These are phyloP conservation scores for Pachyrhynchus sulphureomaculatus DNA, from an alignment of 1,140 invertebrate genomes.

Conservation along the genomic window DNA sequence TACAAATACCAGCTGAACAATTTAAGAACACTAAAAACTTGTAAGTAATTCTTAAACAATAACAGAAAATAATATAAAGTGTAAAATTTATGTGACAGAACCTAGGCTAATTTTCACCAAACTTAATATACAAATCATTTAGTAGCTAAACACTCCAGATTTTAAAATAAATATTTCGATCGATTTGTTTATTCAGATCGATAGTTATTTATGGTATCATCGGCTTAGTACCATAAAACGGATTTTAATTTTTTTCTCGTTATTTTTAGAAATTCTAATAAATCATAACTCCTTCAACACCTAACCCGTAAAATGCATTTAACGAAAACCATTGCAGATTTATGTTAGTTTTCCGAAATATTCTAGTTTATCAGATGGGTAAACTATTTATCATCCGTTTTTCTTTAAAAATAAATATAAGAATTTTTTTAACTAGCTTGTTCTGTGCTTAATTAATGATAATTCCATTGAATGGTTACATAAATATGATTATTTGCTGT, in stretches of 20 bases:
- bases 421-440: too few relatives aligned
- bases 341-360: too few relatives aligned
- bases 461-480: too few relatives aligned
- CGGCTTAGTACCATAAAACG: constrained; percentile 22
- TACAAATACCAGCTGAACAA: too few relatives aligned
- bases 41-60: constrained; percentile 17
- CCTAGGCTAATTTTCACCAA: constrained; percentile 27
- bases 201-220: constrained; percentile 29
- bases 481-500: too few relatives aligned
- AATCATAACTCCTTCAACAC: constrained; percentile 21
- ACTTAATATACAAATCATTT: constrained; percentile 34
- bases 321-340: neutral
- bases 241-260: constrained; percentile 21
- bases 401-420: too few relatives aligned
- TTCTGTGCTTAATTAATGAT: too few relatives aligned
- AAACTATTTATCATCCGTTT: too few relatives aligned
- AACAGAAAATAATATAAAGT: constrained; percentile 29
- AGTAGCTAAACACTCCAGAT: constrained; percentile 31
- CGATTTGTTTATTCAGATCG: constrained; percentile 20
- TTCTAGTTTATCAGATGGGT: too few relatives aligned
- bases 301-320: constrained; percentile 6
- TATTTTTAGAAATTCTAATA: constrained; percentile 21
- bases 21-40: neutral
- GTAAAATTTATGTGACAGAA: constrained; percentile 27
- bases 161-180: constrained; percentile 29